phyloP scores from a whole-genome alignment of 1,140 invertebrate genomes.

The Goniozus legneri region DNA sequence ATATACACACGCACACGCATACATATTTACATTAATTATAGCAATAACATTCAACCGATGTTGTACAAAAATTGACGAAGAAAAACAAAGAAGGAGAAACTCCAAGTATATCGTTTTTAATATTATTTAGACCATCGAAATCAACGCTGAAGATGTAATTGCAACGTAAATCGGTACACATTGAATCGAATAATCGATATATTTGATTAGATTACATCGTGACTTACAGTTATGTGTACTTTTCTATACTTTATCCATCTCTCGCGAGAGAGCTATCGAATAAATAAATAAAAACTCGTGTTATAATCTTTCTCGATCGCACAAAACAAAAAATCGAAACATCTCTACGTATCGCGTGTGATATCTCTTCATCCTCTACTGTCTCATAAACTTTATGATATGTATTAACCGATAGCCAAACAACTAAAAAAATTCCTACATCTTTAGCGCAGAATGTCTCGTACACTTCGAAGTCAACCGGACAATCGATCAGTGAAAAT shows the following conservation, averaged over 20 bases:
- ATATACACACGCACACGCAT: constrained; percentile 8
- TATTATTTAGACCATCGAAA: not conserved
- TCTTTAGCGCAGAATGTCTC: not conserved
- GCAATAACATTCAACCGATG: constrained; percentile 17
- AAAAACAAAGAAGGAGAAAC: too few relatives aligned
- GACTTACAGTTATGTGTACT: not conserved
- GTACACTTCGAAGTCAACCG: too few relatives aligned
- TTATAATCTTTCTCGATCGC: too few relatives aligned
- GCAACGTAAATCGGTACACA: too few relatives aligned
- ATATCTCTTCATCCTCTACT: not conserved
- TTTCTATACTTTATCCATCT: too few relatives aligned
- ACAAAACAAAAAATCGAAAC: too few relatives aligned
- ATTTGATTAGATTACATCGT: not conserved
- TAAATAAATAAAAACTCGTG: too few relatives aligned
- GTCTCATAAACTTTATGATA: constrained; percentile 13
- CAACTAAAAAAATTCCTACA: constrained; percentile 6
- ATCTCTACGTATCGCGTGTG: too few relatives aligned
- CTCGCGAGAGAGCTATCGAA: too few relatives aligned
- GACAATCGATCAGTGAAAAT: not conserved
- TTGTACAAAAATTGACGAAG: constrained; percentile 19
- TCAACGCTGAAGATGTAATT: too few relatives aligned
- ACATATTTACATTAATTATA: constrained; percentile 28
- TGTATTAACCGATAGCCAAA: constrained; percentile 14
- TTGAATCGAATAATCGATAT: not conserved
- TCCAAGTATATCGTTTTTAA: not conserved